phyloP scores from a whole-genome alignment of 2,888 invertebrate species.

The Scaeva pyrastri region DNA sequence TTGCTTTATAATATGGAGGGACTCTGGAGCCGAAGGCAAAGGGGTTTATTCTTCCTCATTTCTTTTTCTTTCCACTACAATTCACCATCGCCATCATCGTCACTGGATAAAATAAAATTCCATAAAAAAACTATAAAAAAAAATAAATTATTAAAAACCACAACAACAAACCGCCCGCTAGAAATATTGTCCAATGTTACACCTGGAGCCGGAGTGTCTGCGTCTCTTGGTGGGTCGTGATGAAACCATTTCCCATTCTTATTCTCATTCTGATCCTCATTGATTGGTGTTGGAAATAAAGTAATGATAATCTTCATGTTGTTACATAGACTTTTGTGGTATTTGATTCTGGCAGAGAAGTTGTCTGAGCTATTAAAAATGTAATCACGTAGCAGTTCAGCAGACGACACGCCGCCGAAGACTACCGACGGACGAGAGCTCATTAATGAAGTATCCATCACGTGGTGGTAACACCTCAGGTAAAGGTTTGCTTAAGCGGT shows the following conservation, averaged over 20 bases:
- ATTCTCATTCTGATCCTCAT: neutral
- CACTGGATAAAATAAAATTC: too few species aligned
- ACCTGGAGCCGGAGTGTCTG: slow-evolving; percentile 61
- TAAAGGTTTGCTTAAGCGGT: neutral
- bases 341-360: neutral
- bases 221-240: too few species aligned
- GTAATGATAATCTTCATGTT: slow-evolving; percentile 18
- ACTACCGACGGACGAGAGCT: neutral
- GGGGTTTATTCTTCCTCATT: slow-evolving; percentile 20
- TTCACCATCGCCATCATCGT: neutral
- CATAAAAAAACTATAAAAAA: neutral
- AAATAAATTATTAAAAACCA: slow-evolving; percentile 49
- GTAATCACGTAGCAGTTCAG: slow-evolving; percentile 55
- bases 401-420: neutral
- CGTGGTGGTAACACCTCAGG: slow-evolving; percentile 20
- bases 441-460: slow-evolving; percentile 20
- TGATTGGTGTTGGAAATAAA: slow-evolving; percentile 11
- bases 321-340: neutral
- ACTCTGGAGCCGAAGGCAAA: slow-evolving; percentile 44
- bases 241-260: neutral
- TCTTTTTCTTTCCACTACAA: slow-evolving; percentile 7
- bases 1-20: too few species aligned
- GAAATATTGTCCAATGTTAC: slow-evolving; percentile 50
- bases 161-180: slow-evolving; percentile 40
- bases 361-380: slow-evolving; percentile 50